A percentile compares a stretch with the other conserved stretches of the same genome.
Conservation (phyloP, 2,113 vertebrate genomes). For the Solea senegalensis region DNA sequence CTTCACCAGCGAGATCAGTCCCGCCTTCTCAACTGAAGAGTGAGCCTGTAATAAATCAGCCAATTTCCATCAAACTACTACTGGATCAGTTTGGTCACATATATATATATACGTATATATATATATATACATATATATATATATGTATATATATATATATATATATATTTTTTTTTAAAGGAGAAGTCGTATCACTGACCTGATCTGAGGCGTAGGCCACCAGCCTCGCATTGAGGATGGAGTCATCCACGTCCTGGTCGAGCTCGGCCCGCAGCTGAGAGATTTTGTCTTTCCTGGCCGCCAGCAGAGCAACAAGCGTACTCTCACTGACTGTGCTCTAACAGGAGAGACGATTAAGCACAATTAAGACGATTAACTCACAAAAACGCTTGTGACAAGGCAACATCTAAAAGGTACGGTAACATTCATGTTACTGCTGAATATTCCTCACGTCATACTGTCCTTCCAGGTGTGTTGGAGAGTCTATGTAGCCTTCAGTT, state of each 20-base stretch:
- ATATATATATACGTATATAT: too few species aligned
- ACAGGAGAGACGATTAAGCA: conserved; percentile 12
- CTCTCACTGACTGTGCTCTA: conserved; percentile 95
- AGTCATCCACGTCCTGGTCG: conserved; percentile 83
- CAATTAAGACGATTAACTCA: background rate
- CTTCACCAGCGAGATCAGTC: conserved; percentile 93
- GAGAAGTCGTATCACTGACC: conserved; percentile 68
- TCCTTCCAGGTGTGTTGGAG: too few species aligned
- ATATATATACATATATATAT: too few species aligned
- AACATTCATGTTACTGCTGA: too few species aligned
- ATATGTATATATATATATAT: too few species aligned
- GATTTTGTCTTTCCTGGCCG: conserved; percentile 92
- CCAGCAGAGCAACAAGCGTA: conserved; percentile 90
- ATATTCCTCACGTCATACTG: too few species aligned
- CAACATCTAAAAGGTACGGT: too few species aligned
- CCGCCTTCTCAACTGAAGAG: conserved; percentile 96
- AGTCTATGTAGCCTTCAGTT: too few species aligned
- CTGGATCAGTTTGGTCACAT: background rate
- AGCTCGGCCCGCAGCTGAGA: conserved; percentile 86
- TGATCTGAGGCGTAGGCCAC: conserved; percentile 94
- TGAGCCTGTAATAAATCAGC: conserved; percentile 84
- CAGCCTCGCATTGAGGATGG: conserved; percentile 88
- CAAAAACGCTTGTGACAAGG: background rate
- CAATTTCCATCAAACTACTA: background rate
- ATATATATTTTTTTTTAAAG: too few species aligned